Base-by-base conservation (phyloP, 2,888 invertebrate species). In the Diarsia mendica region DNA sequence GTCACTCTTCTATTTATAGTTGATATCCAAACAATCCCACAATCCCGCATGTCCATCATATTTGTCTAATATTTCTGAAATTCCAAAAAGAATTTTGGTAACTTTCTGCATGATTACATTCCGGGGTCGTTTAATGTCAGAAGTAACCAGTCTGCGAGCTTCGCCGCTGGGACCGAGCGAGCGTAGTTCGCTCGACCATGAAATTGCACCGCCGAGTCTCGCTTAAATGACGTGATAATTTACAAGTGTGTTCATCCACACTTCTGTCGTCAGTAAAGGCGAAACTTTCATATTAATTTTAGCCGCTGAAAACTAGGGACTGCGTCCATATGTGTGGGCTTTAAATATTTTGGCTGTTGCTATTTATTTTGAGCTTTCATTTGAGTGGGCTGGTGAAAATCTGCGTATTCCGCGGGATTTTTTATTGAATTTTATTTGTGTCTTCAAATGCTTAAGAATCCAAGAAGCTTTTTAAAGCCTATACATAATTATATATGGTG, bases 191-290 rank as follows among this genome's bases (percentile, higher is more conserved):
- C 84, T 90, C 90, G 89, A 84, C 91, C 92, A 88, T 93, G 92
- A 93, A 93, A 93, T 93, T 93, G 92, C 89, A 88, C 89, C 89
- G 87, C 88, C 88, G 89, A 88, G 89, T 88, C 89, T 88, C 89
- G 86, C 85, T 86, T 90, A 92, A 92, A 93, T 91, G 93, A 91
- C 91, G 91, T 90, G 93, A 92, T 93, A 93, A 93, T 93, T 93
- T 92, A 92, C 90, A 91, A 91, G 88, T 89, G 89, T 89, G 88
- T 88, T 90, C 90, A 87, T 90, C 88, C 87, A 89, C 89, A 89
- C 87, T 89, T 89, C 87, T 88, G 87, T 88, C 85, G 78, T 85
- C 69, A 66, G 79, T 84, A 85, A 83, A 88, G 73, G 86, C 77
- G 82, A 87, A 90, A 89, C 86, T 90, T 89, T 87, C 85, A 85